Evolutionary conservation across 2,113 vertebrate species (phyloP), one percentile per base, ranked within the genome.

Genomic region (Hippotragus niger): DNA sequence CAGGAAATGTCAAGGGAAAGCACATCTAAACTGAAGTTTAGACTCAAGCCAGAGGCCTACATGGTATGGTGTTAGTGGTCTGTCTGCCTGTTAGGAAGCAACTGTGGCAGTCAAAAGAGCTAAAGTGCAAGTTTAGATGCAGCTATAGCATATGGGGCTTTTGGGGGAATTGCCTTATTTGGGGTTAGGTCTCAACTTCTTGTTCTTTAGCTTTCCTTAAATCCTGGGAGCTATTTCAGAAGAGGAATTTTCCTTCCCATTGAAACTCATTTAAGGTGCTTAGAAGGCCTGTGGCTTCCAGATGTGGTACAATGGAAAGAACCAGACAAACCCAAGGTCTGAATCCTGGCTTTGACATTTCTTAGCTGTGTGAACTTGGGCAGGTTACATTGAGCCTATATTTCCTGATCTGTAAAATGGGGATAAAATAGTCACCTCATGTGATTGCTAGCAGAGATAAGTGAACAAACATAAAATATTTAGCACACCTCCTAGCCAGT

Each of bases 401-500:
- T 87, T 94, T 91, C 47, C 19, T 64, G 58, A 87, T 64, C 55
- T 88, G 76, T 62, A 94, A 94, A 95, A 62, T 93, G n/a, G 62
- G 53, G 12, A 64, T 78, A 60, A 71, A 88, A 83, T 78, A 64
- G 8, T 80, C 29, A 53, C 52, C 50, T 94, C n/a, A 6, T 13
- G 16, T 71, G 78, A 85, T 67, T 81, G 40, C 53, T 87, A 4
- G 87, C 36, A 62, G 67, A 60, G 19, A 71, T 36, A 85, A 55
- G 57, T 83, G 13, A 88, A 15, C 50, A 33, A 47, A 67, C 21
- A 52, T 60, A 23, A 53, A 36, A 60, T 43, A 40, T 52, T 96
- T 67, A 58, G 80, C 17, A 40, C 4, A 50, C 60, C 47, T 9
- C 58, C 78, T 93, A 40, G 31, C n/a, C 31, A 4, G 0, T 14